These are phyloP conservation scores for Pedetes capensis DNA, from an alignment of 2,113 vertebrate genomes.

Conservation along the genomic window DNA sequence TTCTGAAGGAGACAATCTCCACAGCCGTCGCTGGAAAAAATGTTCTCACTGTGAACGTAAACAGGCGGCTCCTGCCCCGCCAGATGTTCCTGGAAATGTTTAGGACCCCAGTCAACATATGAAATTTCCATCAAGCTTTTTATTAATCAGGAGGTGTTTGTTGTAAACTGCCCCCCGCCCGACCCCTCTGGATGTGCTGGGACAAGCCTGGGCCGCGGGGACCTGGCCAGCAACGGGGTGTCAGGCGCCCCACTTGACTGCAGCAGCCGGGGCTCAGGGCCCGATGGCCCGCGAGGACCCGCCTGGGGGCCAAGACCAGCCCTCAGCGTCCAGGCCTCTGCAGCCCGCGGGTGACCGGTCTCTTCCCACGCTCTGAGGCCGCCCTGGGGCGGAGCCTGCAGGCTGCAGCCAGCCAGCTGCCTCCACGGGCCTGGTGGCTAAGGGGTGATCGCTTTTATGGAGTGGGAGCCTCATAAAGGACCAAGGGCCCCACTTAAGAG, in stretches of 20 bases:
- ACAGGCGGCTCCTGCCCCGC: slow-evolving; percentile 12
- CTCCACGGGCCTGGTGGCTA: slow-evolving; percentile 48
- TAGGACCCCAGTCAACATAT: slow-evolving; percentile 60
- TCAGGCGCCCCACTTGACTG: background rate
- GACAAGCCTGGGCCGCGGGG: background rate
- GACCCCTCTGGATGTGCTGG: background rate
- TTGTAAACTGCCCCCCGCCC: background rate
- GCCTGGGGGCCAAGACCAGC: background rate
- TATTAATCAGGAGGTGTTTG: slow-evolving; percentile 63
- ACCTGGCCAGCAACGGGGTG: background rate
- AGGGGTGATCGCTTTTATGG: slow-evolving; percentile 52
- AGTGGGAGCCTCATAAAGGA: slow-evolving; percentile 65
- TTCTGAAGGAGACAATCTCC: slow-evolving; percentile 49
- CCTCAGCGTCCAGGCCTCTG: background rate
- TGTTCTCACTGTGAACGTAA: slow-evolving; percentile 73
- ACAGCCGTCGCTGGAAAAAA: slow-evolving; percentile 75
- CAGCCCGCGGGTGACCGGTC: too few species aligned
- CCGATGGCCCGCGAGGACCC: background rate
- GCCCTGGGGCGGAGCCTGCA: background rate
- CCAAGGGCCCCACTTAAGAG: slow-evolving; percentile 58
- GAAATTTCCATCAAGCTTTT: slow-evolving; percentile 74
- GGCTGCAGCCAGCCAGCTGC: background rate
- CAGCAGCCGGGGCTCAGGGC: background rate
- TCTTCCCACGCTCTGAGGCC: background rate
- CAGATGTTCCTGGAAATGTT: slow-evolving; percentile 75